Conservation (phyloP, 1,140 invertebrate species). For the Myzus persicae region DNA sequence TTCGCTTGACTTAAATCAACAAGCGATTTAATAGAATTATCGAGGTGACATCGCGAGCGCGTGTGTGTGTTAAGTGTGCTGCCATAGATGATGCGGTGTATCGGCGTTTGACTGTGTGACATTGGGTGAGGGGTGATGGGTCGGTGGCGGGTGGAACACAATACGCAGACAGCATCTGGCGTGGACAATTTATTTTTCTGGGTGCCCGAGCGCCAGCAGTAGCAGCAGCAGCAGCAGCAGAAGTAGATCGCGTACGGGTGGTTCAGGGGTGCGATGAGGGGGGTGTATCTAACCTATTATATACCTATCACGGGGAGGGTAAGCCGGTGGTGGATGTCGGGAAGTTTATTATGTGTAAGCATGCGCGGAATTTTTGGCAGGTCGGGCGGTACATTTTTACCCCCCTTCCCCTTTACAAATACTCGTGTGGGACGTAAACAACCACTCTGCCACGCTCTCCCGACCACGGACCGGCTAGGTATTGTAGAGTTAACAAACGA, state of each 20-base stretch:
- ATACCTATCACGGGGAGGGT: not conserved
- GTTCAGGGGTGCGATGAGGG: not conserved
- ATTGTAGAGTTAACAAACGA: not conserved
- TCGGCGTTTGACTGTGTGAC: not conserved
- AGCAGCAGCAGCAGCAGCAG: not conserved
- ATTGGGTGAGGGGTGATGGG: not conserved
- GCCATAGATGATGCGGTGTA: not conserved
- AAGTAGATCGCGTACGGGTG: not conserved
- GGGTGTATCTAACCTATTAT: not conserved
- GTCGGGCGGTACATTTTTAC: not conserved
- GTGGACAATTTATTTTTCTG: not conserved
- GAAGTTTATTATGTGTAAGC: constrained; percentile 14
- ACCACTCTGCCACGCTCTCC: not conserved
- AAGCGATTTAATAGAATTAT: not conserved
- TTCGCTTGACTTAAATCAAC: not conserved
- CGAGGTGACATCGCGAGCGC: not conserved
- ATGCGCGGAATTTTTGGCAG: constrained; percentile 22
- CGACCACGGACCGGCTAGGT: not conserved
- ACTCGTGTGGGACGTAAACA: not conserved
- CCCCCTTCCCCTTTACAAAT: not conserved
- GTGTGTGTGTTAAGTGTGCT: not conserved
- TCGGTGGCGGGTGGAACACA: not conserved
- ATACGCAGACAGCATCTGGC: not conserved
- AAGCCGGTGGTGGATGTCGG: not conserved
- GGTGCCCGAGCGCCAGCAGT: not conserved